Evolutionary conservation across 2,888 invertebrate genomes (phyloP), one percentile per base, ranked within the genome.

Genomic region (Ichneumoninae sp.): DNA sequence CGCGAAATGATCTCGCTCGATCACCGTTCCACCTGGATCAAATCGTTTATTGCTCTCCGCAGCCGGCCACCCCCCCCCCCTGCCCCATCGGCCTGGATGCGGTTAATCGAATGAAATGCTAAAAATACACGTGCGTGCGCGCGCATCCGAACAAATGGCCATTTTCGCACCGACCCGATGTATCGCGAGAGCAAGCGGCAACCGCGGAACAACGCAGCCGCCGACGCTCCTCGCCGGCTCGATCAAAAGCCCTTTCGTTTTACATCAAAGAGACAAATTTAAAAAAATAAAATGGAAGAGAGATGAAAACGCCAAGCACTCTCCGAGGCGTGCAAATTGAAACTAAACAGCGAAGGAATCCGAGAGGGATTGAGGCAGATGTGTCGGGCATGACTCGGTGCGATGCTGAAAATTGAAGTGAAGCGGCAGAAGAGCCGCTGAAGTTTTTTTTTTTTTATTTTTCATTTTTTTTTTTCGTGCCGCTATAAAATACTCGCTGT

Each of bases 1-100:
- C 73, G 83, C 73, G 73, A 54, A 83, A 81, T 81, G 80, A 81
- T 83, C 60, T 44, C 73, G 36, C 66, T 81, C 80, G 71, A 83
- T 81, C 76, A 73, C 74, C 47, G 70, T 19, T 54, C 54, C 47
- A 70, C 65, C 65, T 70, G 76, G 52, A 69, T 75, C 81, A 57
- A 68, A 76, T 76, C 75, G 44, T 80, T 74, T 74, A 57, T 79
- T 74, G 78, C 26, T 33, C 70, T 10, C 57, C 13, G 0, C 50
- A 54, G 54, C 22, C 19, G 26, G 6, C 16, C 63, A 13, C 22
- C 1, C 40, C 10, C 40, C 40, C 40, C 40, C 40, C 40, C 8
- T 10, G n/a, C 26, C 52, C 19, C 19, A 52, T 16, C n/a, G 47
- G 26, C 10, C 40, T 47, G 44, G 44, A 47, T 16, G 44, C 22